phyloP scores from a whole-genome alignment of 2,797 vertebrate genomes.

The Glyptemys insculpta region DNA sequence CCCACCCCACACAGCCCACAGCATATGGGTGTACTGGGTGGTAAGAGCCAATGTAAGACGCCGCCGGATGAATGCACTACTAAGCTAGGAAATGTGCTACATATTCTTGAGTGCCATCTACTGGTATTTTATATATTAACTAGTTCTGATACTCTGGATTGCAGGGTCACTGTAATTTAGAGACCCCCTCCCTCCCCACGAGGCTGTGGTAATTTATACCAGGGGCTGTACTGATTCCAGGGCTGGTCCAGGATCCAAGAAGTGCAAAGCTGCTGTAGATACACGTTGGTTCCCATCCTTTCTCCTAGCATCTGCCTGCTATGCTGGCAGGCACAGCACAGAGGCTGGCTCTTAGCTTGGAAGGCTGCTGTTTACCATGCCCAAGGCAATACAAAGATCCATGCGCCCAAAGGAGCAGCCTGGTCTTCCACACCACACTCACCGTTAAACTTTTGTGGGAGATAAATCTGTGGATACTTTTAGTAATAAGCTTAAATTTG shows the following conservation, averaged over 20 bases:
- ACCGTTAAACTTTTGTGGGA: fast-evolving
- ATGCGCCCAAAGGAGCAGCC: fast-evolving
- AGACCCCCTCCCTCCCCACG: fast-evolving
- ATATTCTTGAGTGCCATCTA: slow-evolving; percentile 21
- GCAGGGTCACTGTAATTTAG: background rate
- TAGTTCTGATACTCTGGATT: background rate
- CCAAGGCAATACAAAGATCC: background rate
- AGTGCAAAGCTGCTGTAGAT: background rate
- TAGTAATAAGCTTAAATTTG: background rate
- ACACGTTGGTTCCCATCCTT: background rate
- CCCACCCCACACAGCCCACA: fast-evolving
- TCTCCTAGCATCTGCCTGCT: background rate
- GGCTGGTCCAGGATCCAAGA: background rate
- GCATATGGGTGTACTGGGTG: fast-evolving
- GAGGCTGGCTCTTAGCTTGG: background rate
- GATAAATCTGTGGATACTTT: background rate
- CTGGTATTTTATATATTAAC: background rate
- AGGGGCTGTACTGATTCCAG: background rate
- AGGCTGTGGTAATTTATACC: background rate
- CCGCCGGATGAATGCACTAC: fast-evolving
- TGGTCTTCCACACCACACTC: fast-evolving
- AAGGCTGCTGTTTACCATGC: background rate
- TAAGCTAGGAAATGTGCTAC: fast-evolving
- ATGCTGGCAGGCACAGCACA: background rate
- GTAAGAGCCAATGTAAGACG: background rate